A percentile compares a stretch with the other conserved stretches of the same genome.
Conservation (phyloP, 2,888 invertebrate species). For the Amphipoea oculea region DNA sequence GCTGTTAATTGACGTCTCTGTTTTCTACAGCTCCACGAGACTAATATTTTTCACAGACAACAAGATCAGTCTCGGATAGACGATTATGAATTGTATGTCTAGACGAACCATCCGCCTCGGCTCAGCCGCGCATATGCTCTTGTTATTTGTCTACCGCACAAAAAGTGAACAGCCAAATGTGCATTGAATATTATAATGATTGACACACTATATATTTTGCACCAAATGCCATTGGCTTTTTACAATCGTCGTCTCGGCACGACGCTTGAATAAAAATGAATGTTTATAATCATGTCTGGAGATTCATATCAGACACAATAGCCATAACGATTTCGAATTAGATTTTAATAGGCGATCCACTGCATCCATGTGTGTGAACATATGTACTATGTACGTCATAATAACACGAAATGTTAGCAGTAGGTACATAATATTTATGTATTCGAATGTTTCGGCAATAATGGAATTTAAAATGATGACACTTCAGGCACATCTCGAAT, state of each 20-base stretch:
- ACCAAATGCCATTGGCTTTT: conserved; percentile 73
- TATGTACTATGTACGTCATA: conserved; percentile 28
- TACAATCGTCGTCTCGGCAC: conserved; percentile 69
- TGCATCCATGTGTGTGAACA: conserved; percentile 59
- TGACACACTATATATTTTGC: conserved; percentile 72
- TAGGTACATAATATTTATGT: conserved; percentile 42
- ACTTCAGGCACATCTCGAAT: conserved; percentile 44
- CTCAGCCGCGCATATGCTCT: conserved; percentile 74
- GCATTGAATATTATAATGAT: conserved; percentile 79
- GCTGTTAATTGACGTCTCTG: conserved; percentile 76
- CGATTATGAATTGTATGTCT: conserved; percentile 81
- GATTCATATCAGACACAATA: conserved; percentile 75
- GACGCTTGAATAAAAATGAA: conserved; percentile 78
- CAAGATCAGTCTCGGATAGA: conserved; percentile 83
- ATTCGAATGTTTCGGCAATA: conserved; percentile 59
- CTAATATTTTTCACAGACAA: conserved; percentile 78
- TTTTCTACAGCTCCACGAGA: conserved; percentile 73
- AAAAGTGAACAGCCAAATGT: conserved; percentile 75
- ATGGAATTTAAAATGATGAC: conserved; percentile 64
- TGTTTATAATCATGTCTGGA: conserved; percentile 74
- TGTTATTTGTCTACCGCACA: conserved; percentile 72
- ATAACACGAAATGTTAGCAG: conserved; percentile 48
- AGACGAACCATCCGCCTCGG: conserved; percentile 81
- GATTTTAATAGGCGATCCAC: conserved; percentile 68
- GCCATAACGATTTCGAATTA: conserved; percentile 71